phyloP scores from a whole-genome alignment of 2,888 invertebrate genomes.

The Theretra japonica region DNA sequence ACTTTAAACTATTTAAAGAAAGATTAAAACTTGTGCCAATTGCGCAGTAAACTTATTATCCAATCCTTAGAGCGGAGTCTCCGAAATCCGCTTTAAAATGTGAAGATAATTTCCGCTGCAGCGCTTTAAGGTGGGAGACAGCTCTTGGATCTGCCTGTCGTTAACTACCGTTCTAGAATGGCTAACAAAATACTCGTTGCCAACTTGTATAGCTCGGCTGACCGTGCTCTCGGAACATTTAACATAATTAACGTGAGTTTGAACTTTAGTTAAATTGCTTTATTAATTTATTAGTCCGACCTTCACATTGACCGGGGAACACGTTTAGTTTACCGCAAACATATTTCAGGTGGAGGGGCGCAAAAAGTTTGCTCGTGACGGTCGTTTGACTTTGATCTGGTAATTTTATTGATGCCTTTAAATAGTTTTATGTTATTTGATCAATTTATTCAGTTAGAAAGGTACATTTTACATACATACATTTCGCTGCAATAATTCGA shows the following conservation, averaged over 20 bases:
- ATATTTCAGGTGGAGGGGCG: conserved; percentile 8
- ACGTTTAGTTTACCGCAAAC: conserved; percentile 25
- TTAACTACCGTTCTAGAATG: conserved; percentile 37
- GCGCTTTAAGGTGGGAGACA: conserved; percentile 37
- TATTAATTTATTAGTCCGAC: conserved; percentile 43
- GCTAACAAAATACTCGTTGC: conserved; percentile 41
- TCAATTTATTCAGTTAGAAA: too few relatives aligned
- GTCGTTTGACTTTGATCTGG: neutral
- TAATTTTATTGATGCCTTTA: too few relatives aligned
- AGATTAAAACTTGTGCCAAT: conserved; percentile 8
- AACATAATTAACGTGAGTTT: conserved; percentile 46
- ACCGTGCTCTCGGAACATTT: conserved; percentile 39
- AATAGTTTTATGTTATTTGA: too few relatives aligned
- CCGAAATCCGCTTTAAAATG: conserved; percentile 17
- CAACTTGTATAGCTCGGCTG: conserved; percentile 36
- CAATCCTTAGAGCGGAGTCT: neutral
- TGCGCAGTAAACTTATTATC: neutral
- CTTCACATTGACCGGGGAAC: conserved; percentile 24
- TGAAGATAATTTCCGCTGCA: conserved; percentile 30
- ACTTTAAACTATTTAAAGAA: neutral
- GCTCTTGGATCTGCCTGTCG: conserved; percentile 35
- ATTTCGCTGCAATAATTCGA: too few relatives aligned
- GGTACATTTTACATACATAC: too few relatives aligned
- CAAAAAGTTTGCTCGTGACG: neutral
- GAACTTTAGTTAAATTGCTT: conserved; percentile 44